These are phyloP conservation scores for Congeria kusceri DNA, from an alignment of 2,888 invertebrate species.

Conservation along the genomic window DNA sequence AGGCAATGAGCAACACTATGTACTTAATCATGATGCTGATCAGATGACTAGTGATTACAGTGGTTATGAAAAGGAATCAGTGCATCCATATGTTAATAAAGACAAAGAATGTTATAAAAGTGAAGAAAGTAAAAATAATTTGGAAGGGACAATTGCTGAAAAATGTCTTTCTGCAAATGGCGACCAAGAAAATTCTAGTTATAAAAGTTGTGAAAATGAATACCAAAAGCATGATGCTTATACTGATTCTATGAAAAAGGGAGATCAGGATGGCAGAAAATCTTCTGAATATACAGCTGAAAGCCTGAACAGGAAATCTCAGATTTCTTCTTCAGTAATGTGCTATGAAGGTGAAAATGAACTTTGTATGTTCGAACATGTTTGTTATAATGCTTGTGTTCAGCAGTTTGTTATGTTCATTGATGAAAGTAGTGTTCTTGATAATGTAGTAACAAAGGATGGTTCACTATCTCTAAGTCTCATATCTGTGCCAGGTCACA, in stretches of 20 bases:
- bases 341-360: slow-evolving; percentile 62
- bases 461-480: slow-evolving; percentile 81
- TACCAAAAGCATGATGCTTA: no score
- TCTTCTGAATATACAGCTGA: slow-evolving; percentile 4
- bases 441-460: slow-evolving; percentile 77
- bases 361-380: slow-evolving; percentile 85
- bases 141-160: no score
- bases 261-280: neutral
- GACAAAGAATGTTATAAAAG: no score
- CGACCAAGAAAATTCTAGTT: no score
- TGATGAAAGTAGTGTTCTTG: slow-evolving; percentile 77
- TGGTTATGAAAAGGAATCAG: neutral
- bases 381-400: slow-evolving; percentile 84
- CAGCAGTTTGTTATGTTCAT: slow-evolving; percentile 85
- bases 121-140: no score
- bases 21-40: neutral
- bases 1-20: no score
- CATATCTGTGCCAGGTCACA: slow-evolving; percentile 85
- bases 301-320: no score
- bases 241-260: neutral
- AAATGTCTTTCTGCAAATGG: no score
- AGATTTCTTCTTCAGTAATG: slow-evolving; percentile 45
- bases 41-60: neutral
- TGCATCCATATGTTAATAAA: neutral
- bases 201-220: no score